phyloP scores from a whole-genome alignment of 2,113 vertebrate genomes.

The Toxostoma redivivum region DNA sequence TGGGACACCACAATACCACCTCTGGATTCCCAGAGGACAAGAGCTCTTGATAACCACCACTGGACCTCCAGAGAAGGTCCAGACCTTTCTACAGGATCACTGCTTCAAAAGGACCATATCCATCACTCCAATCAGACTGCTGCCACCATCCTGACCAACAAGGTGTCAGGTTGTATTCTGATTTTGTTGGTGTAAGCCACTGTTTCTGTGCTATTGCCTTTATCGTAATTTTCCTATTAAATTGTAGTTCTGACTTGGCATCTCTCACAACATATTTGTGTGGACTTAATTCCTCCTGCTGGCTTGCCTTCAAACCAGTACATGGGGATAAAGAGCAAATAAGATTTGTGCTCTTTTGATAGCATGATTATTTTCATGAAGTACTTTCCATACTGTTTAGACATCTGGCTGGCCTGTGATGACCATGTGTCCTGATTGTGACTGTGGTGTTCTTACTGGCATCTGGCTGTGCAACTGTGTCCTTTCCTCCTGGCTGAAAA shows the following conservation, averaged over 20 bases:
- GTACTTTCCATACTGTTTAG: not conserved
- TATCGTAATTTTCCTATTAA: not conserved
- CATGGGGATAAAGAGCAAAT: not conserved
- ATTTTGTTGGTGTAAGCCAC: not conserved
- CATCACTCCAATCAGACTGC: not conserved
- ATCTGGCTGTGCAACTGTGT: not conserved
- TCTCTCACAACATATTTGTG: not conserved
- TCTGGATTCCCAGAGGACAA: not conserved
- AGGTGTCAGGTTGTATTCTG: not conserved
- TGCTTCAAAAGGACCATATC: not conserved
- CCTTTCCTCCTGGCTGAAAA: not conserved
- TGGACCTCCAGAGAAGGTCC: not conserved
- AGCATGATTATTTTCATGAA: not conserved
- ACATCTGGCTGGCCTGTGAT: not conserved
- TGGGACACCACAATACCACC: not conserved
- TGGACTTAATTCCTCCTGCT: not conserved
- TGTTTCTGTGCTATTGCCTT: not conserved
- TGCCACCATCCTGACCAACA: not conserved
- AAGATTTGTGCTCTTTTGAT: not conserved
- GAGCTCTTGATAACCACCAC: not conserved
- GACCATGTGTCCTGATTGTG: not conserved
- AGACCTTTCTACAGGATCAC: not conserved
- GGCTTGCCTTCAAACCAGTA: not conserved
- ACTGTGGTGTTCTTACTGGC: not conserved
- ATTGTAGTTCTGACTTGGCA: not conserved